phyloP scores from a whole-genome alignment of 2,888 invertebrate species.

The Coleophora flavipennella region DNA sequence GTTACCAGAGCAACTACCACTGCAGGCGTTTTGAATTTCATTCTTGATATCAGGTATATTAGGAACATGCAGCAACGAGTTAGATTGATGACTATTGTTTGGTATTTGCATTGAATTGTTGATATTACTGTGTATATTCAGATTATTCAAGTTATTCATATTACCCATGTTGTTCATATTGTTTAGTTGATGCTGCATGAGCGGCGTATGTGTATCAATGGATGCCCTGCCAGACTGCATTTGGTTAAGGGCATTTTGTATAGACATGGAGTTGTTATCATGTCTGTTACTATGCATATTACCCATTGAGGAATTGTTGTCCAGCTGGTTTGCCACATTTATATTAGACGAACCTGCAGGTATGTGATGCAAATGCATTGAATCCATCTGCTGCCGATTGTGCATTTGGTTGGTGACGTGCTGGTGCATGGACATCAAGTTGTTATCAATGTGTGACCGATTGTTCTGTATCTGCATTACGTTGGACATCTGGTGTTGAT shows the following conservation, averaged over 20 bases:
- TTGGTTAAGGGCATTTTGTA: slow-evolving; percentile 61
- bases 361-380: slow-evolving; percentile 64
- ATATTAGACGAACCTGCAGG: slow-evolving; percentile 43
- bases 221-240: slow-evolving; percentile 54
- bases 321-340: slow-evolving; percentile 50
- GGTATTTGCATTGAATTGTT: slow-evolving; percentile 55
- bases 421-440: slow-evolving; percentile 58
- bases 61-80: slow-evolving; percentile 54
- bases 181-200: slow-evolving; percentile 63
- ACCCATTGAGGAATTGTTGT: slow-evolving; percentile 41
- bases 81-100: slow-evolving; percentile 49
- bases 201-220: slow-evolving; percentile 48
- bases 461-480: slow-evolving; percentile 63
- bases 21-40: slow-evolving; percentile 59
- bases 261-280: slow-evolving; percentile 47
- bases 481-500: slow-evolving; percentile 61
- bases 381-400: slow-evolving; percentile 54
- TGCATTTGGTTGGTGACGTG: slow-evolving; percentile 62
- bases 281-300: slow-evolving; percentile 56
- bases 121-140: slow-evolving; percentile 55
- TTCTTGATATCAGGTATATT: slow-evolving; percentile 66
- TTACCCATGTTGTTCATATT: slow-evolving; percentile 17
- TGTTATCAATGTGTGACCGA: slow-evolving; percentile 50
- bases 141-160: slow-evolving; percentile 47
- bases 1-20: slow-evolving; percentile 57